Percentiles rank a stretch among this genome's conserved stretches.
Evolutionary conservation across 1,140 invertebrate species (phyloP).

Genomic region (Popillia japonica): DNA sequence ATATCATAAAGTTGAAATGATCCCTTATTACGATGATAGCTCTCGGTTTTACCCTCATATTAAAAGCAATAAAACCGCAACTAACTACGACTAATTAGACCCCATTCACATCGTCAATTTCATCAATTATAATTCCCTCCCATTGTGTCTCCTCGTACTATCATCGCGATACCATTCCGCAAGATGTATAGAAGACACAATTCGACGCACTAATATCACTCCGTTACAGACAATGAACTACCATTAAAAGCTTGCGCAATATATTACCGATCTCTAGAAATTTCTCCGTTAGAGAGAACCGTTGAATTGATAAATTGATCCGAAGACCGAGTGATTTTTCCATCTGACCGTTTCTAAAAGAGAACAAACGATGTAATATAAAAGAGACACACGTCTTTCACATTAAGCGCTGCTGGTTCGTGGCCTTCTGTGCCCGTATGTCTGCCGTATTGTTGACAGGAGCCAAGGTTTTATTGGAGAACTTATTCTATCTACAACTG

Average conservation of each 20-base stretch:
- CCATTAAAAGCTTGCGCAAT: background rate
- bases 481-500: background rate
- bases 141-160: background rate
- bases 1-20: too few species aligned
- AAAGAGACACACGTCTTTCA: background rate
- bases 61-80: too few species aligned
- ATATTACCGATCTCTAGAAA: background rate
- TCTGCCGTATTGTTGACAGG: background rate
- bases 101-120: background rate
- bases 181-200: background rate
- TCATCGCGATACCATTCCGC: background rate
- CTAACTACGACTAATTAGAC: background rate
- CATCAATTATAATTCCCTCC: background rate
- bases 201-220: slow-evolving; percentile 4
- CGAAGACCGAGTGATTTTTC: background rate
- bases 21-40: too few species aligned
- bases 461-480: background rate
- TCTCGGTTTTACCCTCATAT: too few species aligned
- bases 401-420: background rate
- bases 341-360: too few species aligned
- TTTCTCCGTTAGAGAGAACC: background rate
- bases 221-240: background rate
- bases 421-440: background rate
- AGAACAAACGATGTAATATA: background rate
- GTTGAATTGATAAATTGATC: background rate